phyloP scores from a whole-genome alignment of 2,797 vertebrate genomes.

The Falco peregrinus region DNA sequence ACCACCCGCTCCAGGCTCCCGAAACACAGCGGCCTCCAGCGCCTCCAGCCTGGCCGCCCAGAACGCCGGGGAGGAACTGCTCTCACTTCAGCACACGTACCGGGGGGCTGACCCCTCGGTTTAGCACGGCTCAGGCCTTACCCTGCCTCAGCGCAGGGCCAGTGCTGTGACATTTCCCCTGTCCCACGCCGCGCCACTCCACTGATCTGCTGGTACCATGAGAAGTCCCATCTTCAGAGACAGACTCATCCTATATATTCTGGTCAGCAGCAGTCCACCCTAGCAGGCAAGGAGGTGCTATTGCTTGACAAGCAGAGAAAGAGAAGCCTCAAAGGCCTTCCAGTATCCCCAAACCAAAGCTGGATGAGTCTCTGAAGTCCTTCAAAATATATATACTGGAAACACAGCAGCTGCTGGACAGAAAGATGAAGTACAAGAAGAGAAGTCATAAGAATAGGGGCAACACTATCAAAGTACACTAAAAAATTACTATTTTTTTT shows the following conservation, averaged over 20 bases:
- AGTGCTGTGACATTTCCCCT: rapidly evolving
- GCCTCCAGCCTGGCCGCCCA: too few species aligned
- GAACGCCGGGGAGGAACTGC: not conserved
- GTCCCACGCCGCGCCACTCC: not conserved
- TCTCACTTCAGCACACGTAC: not conserved
- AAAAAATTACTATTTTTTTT: not conserved
- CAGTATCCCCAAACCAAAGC: not conserved
- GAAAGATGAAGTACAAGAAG: not conserved
- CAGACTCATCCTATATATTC: rapidly evolving
- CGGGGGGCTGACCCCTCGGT: too few species aligned
- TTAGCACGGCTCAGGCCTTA: not conserved
- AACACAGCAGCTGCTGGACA: not conserved
- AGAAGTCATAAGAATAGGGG: not conserved
- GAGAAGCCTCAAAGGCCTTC: not conserved
- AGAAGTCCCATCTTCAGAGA: not conserved
- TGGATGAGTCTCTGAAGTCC: not conserved
- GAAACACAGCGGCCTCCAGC: not conserved
- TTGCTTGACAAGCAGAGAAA: not conserved
- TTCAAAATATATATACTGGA: not conserved
- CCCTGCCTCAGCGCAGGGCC: too few species aligned
- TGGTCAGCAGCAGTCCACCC: not conserved
- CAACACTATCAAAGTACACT: not conserved
- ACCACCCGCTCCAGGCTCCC: not conserved
- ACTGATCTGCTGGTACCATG: rapidly evolving
- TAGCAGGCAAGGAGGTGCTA: not conserved